Percentiles rank a stretch among this genome's conserved stretches.
These are phyloP conservation scores for Leptopilina syphax DNA, from an alignment of 2,888 invertebrate genomes.

Conservation along the genomic window DNA sequence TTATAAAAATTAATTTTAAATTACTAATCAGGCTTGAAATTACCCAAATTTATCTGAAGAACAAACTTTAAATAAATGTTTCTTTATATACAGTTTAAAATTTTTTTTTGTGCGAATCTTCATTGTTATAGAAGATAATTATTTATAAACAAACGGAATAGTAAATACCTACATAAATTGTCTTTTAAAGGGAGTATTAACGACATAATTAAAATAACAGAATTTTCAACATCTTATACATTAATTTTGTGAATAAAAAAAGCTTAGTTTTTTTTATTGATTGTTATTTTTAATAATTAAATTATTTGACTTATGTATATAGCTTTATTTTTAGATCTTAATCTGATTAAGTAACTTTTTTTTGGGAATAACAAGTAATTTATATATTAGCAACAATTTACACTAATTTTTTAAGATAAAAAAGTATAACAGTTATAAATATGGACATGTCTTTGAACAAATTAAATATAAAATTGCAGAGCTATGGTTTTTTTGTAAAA, in stretches of 20 bases:
- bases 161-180: too few relatives aligned
- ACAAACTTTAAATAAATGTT: not conserved
- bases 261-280: too few relatives aligned
- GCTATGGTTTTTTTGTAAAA: not conserved
- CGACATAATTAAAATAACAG: too few relatives aligned
- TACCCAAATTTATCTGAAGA: not conserved
- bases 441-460: not conserved
- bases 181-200: too few relatives aligned
- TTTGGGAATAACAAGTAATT: not conserved
- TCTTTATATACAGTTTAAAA: not conserved
- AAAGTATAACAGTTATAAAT: not conserved
- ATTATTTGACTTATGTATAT: not conserved
- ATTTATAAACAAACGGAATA: too few relatives aligned
- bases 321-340: not conserved
- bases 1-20: not conserved
- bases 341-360: constrained; percentile 2
- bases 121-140: not conserved
- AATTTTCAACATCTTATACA: too few relatives aligned
- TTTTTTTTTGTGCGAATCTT: not conserved
- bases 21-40: constrained; percentile 10
- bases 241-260: too few relatives aligned
- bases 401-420: not conserved
- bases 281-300: not conserved
- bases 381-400: not conserved
- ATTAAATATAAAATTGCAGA: not conserved